Percentiles rank a stretch among this genome's conserved stretches.
These are phyloP conservation scores for Megathymus violae DNA, from an alignment of 1,140 invertebrate species.

Conservation along the genomic window DNA sequence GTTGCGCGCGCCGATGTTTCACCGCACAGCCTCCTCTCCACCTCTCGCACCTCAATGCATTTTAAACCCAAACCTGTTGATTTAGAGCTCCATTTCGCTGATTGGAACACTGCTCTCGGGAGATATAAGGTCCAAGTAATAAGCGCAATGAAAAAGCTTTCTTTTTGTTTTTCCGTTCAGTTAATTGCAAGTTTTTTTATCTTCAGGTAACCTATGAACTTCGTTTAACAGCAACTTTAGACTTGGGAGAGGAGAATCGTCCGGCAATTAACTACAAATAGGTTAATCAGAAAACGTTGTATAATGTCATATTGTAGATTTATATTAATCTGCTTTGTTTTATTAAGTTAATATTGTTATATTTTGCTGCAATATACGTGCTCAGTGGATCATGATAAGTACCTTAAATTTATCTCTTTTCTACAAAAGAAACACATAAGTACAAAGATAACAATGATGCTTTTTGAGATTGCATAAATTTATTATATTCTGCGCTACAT, in stretches of 20 bases:
- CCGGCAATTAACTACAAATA: no score
- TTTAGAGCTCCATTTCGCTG: conserved; percentile 30
- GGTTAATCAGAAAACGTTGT: no score
- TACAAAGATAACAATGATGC: no score
- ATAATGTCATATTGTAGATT: no score
- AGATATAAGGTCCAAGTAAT: conserved; percentile 46
- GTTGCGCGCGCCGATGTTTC: conserved; percentile 65
- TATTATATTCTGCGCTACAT: no score
- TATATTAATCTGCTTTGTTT: no score
- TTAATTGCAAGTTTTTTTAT: conserved; percentile 10
- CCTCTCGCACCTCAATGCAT: conserved; percentile 46
- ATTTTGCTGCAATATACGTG: no score
- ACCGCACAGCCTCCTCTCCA: conserved; percentile 57
- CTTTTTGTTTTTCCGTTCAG: conserved; percentile 3
- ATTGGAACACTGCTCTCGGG: conserved; percentile 30
- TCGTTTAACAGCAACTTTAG: neutral
- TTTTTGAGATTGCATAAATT: no score
- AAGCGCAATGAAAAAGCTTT: conserved; percentile 24
- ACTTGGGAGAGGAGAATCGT: neutral
- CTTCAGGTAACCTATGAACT: neutral
- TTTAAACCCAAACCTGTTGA: conserved; percentile 34
- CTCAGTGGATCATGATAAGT: no score
- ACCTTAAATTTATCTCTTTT: no score
- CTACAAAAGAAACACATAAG: no score
- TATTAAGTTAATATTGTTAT: no score